Evolutionary conservation across 30 jellyfish, hydroid and myxozoan species (phyloP), one percentile per base, ranked within the genome.

Genomic region (Hydra vulgaris): DNA sequence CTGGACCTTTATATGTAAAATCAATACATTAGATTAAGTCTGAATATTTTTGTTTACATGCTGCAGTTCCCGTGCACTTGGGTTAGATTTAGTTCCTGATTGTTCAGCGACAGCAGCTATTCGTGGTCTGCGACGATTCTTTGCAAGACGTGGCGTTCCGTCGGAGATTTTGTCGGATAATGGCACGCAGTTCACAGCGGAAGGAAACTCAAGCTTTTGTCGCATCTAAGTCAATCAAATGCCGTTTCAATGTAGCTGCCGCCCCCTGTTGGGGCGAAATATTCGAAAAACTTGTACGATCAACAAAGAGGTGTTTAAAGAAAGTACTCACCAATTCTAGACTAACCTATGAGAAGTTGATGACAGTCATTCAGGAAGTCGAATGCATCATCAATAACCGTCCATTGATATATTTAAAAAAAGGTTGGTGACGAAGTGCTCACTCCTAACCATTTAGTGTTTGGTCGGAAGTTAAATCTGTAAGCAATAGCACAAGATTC

Each of bases 231-330:
- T 66, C 52, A 66, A 53, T 0, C 0, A 1, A 66, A 66, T 70
- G 84, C 73, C 21, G 26, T 24, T 80, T 80, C 68, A 80, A 80
- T 26, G 54, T 71, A 24, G 73, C 79, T 7, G 79, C 83, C n/a
- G 85, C 87, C 53, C 73, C 86, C 24, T 80, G 84, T 24, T 80
- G 89, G 89, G 89, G 89, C 15, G 87, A 86, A 21, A 40, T 26
- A 16, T 82, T 71, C 27, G 79, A 71, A 21, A 54, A 23, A 72
- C 68, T 27, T 54, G 7, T 72, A 40, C 22, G 81, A 40, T 80
- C 79, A 52, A 84, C 72, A 25, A 66, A 80, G 26, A 54, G 87
- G 85, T 70, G 88, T 5, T 25, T n/a, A n/a, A n/a, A n/a, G n/a
- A n/a, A 73, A 66, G 55, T 19, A 21, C 54, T 21, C 40, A 21